Percentiles rank a stretch among this genome's conserved stretches.
phyloP scores from a whole-genome alignment of 2,888 invertebrate species.

The Proisotoma minuta region DNA sequence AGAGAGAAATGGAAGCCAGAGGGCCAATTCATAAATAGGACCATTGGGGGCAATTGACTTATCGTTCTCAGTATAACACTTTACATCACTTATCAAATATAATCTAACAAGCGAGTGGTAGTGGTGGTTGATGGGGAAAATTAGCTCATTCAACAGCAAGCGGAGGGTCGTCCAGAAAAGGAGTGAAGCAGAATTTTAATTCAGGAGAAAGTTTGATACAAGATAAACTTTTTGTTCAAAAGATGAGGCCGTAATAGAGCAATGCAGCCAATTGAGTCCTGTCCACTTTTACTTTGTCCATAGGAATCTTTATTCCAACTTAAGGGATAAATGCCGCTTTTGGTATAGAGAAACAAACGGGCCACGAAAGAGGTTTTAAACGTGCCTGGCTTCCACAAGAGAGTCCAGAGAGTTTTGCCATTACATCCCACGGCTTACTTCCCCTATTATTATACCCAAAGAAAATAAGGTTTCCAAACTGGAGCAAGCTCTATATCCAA shows the following conservation, averaged over 20 bases:
- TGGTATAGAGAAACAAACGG: conserved; percentile 42
- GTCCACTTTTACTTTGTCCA: not conserved
- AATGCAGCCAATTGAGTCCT: not conserved
- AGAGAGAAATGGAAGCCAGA: conserved; percentile 36
- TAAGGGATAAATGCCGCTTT: too few species aligned
- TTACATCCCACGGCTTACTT: not conserved
- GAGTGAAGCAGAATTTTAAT: too few species aligned
- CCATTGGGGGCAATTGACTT: conserved; percentile 46
- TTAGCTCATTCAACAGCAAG: too few species aligned
- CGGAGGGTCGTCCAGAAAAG: too few species aligned
- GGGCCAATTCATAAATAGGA: conserved; percentile 47
- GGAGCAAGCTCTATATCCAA: not conserved
- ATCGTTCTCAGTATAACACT: conserved; percentile 19
- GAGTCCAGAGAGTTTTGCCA: not conserved
- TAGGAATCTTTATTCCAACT: too few species aligned
- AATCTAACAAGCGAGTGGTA: too few species aligned
- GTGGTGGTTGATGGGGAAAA: too few species aligned
- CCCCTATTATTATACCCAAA: not conserved
- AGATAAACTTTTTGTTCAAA: not conserved
- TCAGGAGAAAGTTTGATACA: too few species aligned
- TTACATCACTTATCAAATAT: too few species aligned
- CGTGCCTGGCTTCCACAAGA: conserved; percentile 40
- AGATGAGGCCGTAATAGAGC: conserved; percentile 8
- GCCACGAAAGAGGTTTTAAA: conserved; percentile 44
- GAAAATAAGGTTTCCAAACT: conserved; percentile 5